phyloP scores from a whole-genome alignment of 2,888 invertebrate genomes.

The Oxyteleia sp. region DNA sequence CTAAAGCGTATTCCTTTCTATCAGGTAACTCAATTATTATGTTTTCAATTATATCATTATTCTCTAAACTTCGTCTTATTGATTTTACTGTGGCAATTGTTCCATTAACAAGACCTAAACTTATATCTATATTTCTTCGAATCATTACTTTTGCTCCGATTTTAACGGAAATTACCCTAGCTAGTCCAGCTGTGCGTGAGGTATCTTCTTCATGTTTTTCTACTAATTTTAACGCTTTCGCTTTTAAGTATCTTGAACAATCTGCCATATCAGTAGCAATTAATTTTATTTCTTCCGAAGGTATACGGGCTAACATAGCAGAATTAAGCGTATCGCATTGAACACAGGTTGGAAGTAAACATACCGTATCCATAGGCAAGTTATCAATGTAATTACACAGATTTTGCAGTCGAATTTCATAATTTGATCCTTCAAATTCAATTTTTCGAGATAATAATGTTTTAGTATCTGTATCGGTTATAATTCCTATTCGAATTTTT shows the following conservation, averaged over 20 bases:
- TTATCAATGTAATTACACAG: conserved; percentile 11
- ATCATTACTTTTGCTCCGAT: conserved; percentile 73
- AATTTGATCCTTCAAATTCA: neutral
- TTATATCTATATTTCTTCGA: conserved; percentile 77
- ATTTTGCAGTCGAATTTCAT: conserved; percentile 4
- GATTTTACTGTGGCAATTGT: conserved; percentile 73
- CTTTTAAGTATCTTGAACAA: conserved; percentile 56
- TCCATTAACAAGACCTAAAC: conserved; percentile 78
- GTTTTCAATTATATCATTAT: conserved; percentile 71
- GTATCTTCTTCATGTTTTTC: conserved; percentile 70
- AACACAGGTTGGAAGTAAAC: conserved; percentile 80
- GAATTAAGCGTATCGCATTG: conserved; percentile 65
- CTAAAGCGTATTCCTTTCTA: conserved; percentile 61
- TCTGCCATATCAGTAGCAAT: conserved; percentile 71
- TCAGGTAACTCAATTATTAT: too few relatives aligned
- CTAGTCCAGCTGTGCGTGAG: conserved; percentile 76
- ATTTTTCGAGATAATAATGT: conserved; percentile 22
- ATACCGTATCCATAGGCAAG: conserved; percentile 70
- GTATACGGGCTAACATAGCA: conserved; percentile 70
- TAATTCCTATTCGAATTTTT: conserved; percentile 53
- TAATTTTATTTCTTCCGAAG: conserved; percentile 29
- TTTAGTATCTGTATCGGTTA: conserved; percentile 25
- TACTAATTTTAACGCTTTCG: conserved; percentile 64
- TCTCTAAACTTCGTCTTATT: conserved; percentile 75
- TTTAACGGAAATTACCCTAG: conserved; percentile 66